Evolutionary conservation across 2,797 vertebrate genomes (phyloP), one percentile per base, ranked within the genome.

Genomic region (Hippocampus kuda): DNA sequence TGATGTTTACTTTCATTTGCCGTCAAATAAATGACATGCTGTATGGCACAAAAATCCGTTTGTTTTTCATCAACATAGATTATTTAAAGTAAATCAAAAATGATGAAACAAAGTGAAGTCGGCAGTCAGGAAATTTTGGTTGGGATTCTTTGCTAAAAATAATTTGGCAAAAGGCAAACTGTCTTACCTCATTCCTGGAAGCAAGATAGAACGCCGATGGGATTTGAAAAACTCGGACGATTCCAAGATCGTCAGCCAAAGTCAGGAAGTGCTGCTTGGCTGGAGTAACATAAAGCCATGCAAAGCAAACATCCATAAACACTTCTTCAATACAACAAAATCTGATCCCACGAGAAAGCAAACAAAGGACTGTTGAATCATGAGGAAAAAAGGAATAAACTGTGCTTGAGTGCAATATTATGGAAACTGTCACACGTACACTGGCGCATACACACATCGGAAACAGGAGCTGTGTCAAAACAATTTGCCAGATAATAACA

Each of bases 251-350:
- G 44, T 98, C 94, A 12, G 91, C 89, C 75, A 94, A 84, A 1
- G 94, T 93, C 84, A 99, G 81, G 78, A 95, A 91, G 70, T 98
- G 92, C 79, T 95, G 92, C 81, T 91, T 94, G 53, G 88, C 94
- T 97, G 69, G 64, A 82, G 42, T 83, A 81, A 69, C 70, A 75
- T 34, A 74, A 74, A 65, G 18, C 70, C 20, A 65, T 20, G 11
- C 26, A 59, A 11, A 5, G 54, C 68, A n/a, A 11, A 30, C 24
- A 4, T 48, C 24, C 8, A 48, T 18, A 27, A 46, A 48, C 15
- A 46, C 15, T 42, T 65, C 22, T 24, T 24, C 41, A 44, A 46
- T n/a, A 64, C 34, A 61, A 18, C 16, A 20, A 12, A 0, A 34
- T 22, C 22, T n/a, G 13, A 27, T 34, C 26, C 15, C 24, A 60